Evolutionary conservation across 2,797 vertebrate genomes (phyloP), one percentile per base, ranked within the genome.

Genomic region (Acipenser oxyrinchus): DNA sequence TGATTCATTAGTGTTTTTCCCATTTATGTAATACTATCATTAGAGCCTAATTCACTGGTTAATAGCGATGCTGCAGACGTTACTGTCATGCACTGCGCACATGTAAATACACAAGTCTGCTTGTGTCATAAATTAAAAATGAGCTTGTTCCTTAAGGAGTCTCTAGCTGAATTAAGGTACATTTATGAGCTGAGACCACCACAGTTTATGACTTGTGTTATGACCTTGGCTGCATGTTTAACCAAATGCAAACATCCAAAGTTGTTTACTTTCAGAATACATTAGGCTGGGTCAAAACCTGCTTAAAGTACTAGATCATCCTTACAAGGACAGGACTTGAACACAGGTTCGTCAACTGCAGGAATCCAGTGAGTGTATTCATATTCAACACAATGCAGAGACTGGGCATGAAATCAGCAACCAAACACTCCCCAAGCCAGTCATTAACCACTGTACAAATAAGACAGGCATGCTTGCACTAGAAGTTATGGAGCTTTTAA

Each of bases 11-110:
- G 74, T 79, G 68, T 71, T 64, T 70, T 70, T 72, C 69, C 64
- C 72, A 74, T 79, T 77, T 70, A 78, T 71, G 70, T 77, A 69
- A 78, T 70, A 70, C 66, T 71, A 79, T 77, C 66, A 78, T 81
- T 78, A 78, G 74, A 70, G 64, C 69, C 73, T 79, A 78, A 84
- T 81, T 84, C 72, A 74, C 75, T 79, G 72, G 72, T 74, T 77
- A 84, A 81, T 81, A 78, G 77, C 73, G 69, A 73, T 69, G 76
- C 67, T 73, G 71, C 60, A 71, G 66, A 79, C 79, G 68, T 82
- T 77, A 73, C 72, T 80, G 69, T 75, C 75, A 81, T 73, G 79
- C 73, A 75, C 67, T 63, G 63, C 74, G 69, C 69, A 73, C 71
- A 70, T 79, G 76, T 77, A 77, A 82, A 77, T 81, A 81, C 78